Conservation (phyloP, 2,797 vertebrate species). For the Steatocranus sp. region DNA sequence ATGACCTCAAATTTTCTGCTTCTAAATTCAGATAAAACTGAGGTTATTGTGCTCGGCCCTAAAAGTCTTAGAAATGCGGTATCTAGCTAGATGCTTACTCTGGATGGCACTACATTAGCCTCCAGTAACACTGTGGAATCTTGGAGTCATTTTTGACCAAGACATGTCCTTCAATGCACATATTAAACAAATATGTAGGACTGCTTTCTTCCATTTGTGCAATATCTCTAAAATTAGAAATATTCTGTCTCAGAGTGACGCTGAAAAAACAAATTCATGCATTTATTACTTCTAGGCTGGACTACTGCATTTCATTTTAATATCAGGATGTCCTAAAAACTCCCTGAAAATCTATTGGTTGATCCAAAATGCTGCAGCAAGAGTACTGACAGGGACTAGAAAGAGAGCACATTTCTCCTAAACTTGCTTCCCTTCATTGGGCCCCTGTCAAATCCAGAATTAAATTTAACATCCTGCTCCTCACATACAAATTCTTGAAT, state of each 20-base stretch:
- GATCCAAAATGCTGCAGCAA: not conserved
- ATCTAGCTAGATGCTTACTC: not conserved
- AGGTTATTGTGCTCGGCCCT: not conserved
- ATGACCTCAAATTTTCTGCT: not conserved
- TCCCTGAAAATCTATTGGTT: not conserved
- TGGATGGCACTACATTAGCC: not conserved
- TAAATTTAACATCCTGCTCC: not conserved
- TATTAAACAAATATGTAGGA: not conserved
- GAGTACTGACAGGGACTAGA: not conserved
- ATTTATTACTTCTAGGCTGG: not conserved
- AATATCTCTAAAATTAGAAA: not conserved
- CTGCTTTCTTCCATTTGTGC: not conserved
- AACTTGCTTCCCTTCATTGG: not conserved
- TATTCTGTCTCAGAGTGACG: not conserved
- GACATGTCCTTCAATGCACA: not conserved
- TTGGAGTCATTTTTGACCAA: not conserved
- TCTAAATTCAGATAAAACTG: not conserved
- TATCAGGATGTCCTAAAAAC: rapidly evolving
- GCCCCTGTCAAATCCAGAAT: not conserved
- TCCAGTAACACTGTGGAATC: not conserved
- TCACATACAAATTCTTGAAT: not conserved
- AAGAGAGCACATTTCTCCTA: not conserved
- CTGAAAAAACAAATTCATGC: not conserved
- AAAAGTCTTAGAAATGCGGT: not conserved
- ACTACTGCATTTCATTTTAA: not conserved